Percentiles rank a stretch among this genome's conserved stretches.
phyloP scores from a whole-genome alignment of 1,140 invertebrate species.

The Globodera rostochiensis region DNA sequence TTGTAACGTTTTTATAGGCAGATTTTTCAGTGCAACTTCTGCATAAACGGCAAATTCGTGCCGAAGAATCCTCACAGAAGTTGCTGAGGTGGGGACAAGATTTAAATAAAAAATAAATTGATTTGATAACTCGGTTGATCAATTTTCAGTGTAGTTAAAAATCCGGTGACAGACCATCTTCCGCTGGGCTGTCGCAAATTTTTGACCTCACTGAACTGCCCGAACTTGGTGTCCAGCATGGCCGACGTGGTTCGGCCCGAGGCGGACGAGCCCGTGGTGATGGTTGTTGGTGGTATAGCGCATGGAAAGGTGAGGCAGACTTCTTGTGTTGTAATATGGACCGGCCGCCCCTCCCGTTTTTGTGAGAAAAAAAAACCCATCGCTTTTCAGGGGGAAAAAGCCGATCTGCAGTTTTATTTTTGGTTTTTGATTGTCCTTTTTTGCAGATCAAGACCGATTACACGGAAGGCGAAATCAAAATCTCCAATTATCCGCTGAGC shows the following conservation, averaged over 20 bases:
- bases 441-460: conserved; percentile 82
- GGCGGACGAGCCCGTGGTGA: conserved; percentile 69
- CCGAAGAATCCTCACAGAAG: conserved; percentile 84
- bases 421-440: conserved; percentile 18
- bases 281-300: conserved; percentile 94
- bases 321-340: background rate
- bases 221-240: conserved; percentile 71
- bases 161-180: conserved; percentile 89
- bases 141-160: conserved; percentile 83
- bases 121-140: no score
- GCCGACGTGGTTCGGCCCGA: conserved; percentile 76
- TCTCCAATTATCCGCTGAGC: conserved; percentile 93
- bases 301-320: conserved; percentile 79
- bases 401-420: background rate
- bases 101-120: background rate
- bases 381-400: no score
- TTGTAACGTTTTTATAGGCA: background rate
- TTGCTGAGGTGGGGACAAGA: conserved; percentile 70
- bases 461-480: conserved; percentile 83
- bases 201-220: conserved; percentile 84
- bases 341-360: no score
- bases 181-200: conserved; percentile 91
- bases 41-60: conserved; percentile 88
- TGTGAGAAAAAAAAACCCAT: no score
- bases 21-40: conserved; percentile 85